Percentiles rank a stretch among this genome's conserved stretches.
These are phyloP conservation scores for Mionectes macconnelli DNA, from an alignment of 2,113 vertebrate species.

Conservation along the genomic window DNA sequence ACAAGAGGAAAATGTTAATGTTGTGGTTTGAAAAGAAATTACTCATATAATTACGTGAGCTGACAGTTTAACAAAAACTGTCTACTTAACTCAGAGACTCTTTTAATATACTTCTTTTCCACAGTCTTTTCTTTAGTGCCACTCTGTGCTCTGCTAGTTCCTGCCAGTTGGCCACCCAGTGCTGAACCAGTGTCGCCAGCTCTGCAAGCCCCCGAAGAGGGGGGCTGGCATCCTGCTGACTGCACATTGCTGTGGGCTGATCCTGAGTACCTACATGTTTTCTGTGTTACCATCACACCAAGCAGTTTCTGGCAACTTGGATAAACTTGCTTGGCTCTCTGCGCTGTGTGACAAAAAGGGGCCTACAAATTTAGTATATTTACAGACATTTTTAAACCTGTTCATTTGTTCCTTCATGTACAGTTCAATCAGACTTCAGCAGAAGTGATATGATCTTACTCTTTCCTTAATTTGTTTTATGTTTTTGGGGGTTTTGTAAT, in stretches of 20 bases:
- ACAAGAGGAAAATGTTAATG: not conserved
- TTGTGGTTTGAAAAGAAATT: not conserved
- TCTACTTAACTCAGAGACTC: not conserved
- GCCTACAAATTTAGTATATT: not conserved
- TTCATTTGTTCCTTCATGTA: not conserved
- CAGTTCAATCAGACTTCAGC: not conserved
- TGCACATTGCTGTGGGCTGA: not conserved
- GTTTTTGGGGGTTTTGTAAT: not conserved
- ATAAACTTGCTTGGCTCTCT: not conserved
- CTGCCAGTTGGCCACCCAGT: not conserved
- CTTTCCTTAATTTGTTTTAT: not conserved
- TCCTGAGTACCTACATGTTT: not conserved
- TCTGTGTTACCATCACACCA: not conserved
- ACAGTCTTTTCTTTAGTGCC: not conserved
- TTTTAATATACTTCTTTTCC: not conserved
- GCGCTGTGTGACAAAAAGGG: not conserved
- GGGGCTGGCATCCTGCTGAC: not conserved
- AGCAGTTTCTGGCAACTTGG: not conserved
- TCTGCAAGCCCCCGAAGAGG: not conserved
- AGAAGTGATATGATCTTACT: not conserved
- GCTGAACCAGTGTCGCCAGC: not conserved
- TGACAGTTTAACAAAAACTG: constrained; percentile 5
- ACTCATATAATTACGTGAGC: not conserved
- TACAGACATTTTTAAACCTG: not conserved
- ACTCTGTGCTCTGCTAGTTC: not conserved